Conservation (phyloP, 2,888 invertebrate genomes). For the Lasioglossum leucozonium region DNA sequence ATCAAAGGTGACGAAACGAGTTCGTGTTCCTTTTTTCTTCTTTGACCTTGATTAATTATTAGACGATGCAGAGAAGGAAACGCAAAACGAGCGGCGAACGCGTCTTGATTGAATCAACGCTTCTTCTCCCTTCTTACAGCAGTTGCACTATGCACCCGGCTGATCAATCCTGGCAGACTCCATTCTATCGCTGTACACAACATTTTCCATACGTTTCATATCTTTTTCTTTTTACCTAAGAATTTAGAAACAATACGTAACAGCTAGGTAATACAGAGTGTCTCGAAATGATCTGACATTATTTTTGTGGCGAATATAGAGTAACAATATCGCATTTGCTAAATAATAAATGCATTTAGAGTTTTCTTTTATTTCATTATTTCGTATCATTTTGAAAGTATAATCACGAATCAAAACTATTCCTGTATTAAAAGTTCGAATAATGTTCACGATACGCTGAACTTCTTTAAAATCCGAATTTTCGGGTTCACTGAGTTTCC, state of each 20-base stretch:
- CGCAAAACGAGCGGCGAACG: slow-evolving; percentile 10
- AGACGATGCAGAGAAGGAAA: slow-evolving; percentile 1
- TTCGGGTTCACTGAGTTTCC: not conserved
- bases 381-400: no score
- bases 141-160: not conserved
- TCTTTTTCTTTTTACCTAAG: no score
- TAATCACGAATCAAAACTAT: no score
- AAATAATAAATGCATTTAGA: no score
- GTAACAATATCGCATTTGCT: no score
- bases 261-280: no score
- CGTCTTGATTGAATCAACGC: not conserved
- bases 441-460: not conserved
- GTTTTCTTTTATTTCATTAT: no score
- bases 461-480: not conserved
- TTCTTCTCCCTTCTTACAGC: not conserved
- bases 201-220: no score
- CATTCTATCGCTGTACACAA: no score
- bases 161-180: not conserved
- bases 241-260: no score
- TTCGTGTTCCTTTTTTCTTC: slow-evolving; percentile 11
- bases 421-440: not conserved
- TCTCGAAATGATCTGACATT: no score
- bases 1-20: slow-evolving; percentile 30
- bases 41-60: slow-evolving; percentile 40
- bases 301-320: no score